These are phyloP conservation scores for Caligus rogercresseyi DNA, from an alignment of 1,140 invertebrate genomes.

Conservation along the genomic window DNA sequence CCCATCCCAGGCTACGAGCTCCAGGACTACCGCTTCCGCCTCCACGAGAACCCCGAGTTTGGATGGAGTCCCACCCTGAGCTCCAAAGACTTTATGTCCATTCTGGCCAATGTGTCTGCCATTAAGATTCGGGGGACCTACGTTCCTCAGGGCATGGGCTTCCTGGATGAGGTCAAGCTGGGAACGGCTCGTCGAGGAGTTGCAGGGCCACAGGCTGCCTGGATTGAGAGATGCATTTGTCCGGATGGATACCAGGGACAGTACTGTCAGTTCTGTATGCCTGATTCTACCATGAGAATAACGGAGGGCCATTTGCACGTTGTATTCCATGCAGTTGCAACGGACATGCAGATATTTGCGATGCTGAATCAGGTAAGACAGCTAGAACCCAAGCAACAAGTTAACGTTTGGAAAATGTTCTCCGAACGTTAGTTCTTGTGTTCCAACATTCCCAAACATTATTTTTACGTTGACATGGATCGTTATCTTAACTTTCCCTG, in stretches of 20 bases:
- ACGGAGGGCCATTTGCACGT: slow-evolving; percentile 71
- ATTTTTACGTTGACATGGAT: too few relatives aligned
- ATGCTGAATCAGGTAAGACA: slow-evolving; percentile 63
- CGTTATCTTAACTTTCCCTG: too few relatives aligned
- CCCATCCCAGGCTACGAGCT: slow-evolving; percentile 48
- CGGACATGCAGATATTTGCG: slow-evolving; percentile 83
- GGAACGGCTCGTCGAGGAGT: slow-evolving; percentile 64
- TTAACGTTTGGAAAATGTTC: too few relatives aligned
- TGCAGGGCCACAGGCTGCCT: slow-evolving; percentile 57
- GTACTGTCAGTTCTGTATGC: slow-evolving; percentile 90
- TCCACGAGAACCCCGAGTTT: slow-evolving; percentile 77
- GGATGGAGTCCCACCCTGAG: slow-evolving; percentile 76
- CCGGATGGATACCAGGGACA: slow-evolving; percentile 74
- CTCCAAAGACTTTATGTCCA: slow-evolving; percentile 67
- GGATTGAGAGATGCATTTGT: slow-evolving; percentile 88
- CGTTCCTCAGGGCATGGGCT: slow-evolving; percentile 47
- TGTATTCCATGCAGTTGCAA: slow-evolving; percentile 94
- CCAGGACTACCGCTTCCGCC: slow-evolving; percentile 55
- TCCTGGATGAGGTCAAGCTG: slow-evolving; percentile 65
- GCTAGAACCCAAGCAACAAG: slow-evolving; percentile 1
- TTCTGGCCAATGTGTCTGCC: slow-evolving; percentile 77
- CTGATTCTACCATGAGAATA: slow-evolving; percentile 76
- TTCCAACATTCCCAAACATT: too few relatives aligned
- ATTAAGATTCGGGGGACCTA: slow-evolving; percentile 88
- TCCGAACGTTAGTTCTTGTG: too few relatives aligned